Percentiles rank a stretch among this genome's conserved stretches.
These are phyloP conservation scores for Rhodeus uyekii DNA, from an alignment of 2,797 vertebrate species.

Conservation along the genomic window DNA sequence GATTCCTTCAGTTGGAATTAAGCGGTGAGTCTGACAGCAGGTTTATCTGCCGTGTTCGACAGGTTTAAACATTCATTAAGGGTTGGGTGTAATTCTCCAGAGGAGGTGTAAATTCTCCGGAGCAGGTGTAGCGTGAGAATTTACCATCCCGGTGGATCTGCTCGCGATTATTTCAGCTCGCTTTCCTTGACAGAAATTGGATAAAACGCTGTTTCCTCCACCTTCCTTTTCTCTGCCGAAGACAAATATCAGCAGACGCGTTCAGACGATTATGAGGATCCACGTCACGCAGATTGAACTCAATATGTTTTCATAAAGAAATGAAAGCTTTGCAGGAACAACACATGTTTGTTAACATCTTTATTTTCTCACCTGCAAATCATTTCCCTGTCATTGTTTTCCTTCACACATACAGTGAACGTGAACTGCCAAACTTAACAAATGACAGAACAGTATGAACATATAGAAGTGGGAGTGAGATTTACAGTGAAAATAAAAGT, in stretches of 20 bases:
- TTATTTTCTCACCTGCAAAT: neutral
- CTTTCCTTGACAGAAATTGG: conserved; percentile 80
- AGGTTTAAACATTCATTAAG: conserved; percentile 81
- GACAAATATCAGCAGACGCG: conserved; percentile 62
- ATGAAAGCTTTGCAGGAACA: neutral
- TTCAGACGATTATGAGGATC: conserved; percentile 42
- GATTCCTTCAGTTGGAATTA: conserved; percentile 74
- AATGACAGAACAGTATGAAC: neutral
- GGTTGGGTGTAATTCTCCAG: conserved; percentile 78
- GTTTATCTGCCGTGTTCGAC: conserved; percentile 80
- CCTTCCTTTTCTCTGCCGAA: conserved; percentile 63
- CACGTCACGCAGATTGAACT: neutral
- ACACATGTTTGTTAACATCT: neutral
- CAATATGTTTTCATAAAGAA: neutral
- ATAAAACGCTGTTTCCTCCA: conserved; percentile 76
- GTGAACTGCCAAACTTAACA: neutral
- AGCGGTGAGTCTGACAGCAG: conserved; percentile 72
- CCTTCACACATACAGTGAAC: neutral
- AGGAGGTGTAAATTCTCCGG: conserved; percentile 83
- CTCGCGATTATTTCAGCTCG: conserved; percentile 73
- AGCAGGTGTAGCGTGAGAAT: conserved; percentile 71
- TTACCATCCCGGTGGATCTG: conserved; percentile 77
- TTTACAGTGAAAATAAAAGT: neutral
- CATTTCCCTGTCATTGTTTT: neutral
- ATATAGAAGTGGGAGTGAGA: neutral